Evolutionary conservation across 1,140 invertebrate species (phyloP), one percentile per base, ranked within the genome.

Genomic region (Zaprionus camerounensis): DNA sequence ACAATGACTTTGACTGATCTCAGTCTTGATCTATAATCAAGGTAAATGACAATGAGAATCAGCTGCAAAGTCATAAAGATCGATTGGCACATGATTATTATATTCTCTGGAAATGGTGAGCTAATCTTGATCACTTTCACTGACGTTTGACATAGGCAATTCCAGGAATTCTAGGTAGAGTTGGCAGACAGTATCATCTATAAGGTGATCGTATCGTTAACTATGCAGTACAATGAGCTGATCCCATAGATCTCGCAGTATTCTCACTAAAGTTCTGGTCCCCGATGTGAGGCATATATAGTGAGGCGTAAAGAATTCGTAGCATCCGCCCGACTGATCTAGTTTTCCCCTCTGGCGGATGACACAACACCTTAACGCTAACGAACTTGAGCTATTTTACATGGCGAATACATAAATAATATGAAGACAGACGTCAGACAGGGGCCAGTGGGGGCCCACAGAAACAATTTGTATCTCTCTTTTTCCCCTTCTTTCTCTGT

Each of bases 381-480:
- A 72, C 80, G 79, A 85, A 86, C 82, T 85, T 85, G 82, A 86
- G 82, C 79, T 80, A 82, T 82, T 82, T 79, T 76, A 76, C 57
- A 65, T 20, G 71, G 71, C 81, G 76, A 46, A 83, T 66, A 75
- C 66, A 80, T 59, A 70, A 66, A 53, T 34, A 69, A 46, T 51
- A 58, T 44, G 58, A 34, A 62, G 31, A 62, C 20, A 24, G 31
- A 49, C 11, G 20, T 6, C 22, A 59, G 46, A 11, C 46, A 56
- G 53, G 24, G 51, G 13, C 38, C 13, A 55, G 9, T 13, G 22
- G 41, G n/a, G 31, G n/a, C 24, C 28, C 15, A 41, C 36, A 41
- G 20, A 63, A 26, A 70, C 13, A 69, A 9, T 41, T 44, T 57
- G 31, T 57, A 4, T 38, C 12, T 15, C 3, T 38, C 36, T 36